Conservation (phyloP, 2,797 vertebrate genomes). For the Coregonus ussuriensis region DNA sequence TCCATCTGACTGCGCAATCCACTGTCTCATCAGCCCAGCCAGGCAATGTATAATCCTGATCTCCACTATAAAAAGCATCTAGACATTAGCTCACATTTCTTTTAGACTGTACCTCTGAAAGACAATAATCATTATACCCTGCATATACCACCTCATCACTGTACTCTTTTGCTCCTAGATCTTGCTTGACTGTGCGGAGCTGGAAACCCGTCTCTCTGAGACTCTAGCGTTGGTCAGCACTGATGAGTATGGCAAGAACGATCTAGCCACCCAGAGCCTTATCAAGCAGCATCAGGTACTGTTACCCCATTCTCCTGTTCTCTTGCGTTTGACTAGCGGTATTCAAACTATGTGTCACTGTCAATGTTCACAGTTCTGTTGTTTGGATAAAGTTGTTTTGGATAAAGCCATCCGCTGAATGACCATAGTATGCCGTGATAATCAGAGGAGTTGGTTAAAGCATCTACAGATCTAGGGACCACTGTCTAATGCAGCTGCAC, state of each 20-base stretch:
- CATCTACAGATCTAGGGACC: too few relatives aligned
- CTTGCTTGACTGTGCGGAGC: constrained; percentile 81
- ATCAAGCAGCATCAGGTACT: constrained; percentile 85
- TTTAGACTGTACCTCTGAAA: neutral
- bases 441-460: neutral
- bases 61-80: too few relatives aligned
- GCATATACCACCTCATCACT: neutral
- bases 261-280: constrained; percentile 76
- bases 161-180: constrained; percentile 65
- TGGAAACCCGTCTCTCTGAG: constrained; percentile 82
- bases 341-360: neutral
- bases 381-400: neutral
- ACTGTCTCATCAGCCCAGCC: too few relatives aligned
- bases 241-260: constrained; percentile 81
- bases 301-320: neutral
- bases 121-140: neutral
- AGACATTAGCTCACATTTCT: too few relatives aligned
- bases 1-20: too few relatives aligned
- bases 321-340: neutral
- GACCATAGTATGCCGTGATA: neutral
- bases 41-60: too few relatives aligned
- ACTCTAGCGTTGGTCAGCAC: constrained; percentile 71
- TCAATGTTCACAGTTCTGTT: neutral
- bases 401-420: neutral
- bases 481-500: too few relatives aligned